Evolutionary conservation across 2,797 vertebrate species (phyloP), one percentile per base, ranked within the genome.

Genomic region (Macroramphosus scolopax): DNA sequence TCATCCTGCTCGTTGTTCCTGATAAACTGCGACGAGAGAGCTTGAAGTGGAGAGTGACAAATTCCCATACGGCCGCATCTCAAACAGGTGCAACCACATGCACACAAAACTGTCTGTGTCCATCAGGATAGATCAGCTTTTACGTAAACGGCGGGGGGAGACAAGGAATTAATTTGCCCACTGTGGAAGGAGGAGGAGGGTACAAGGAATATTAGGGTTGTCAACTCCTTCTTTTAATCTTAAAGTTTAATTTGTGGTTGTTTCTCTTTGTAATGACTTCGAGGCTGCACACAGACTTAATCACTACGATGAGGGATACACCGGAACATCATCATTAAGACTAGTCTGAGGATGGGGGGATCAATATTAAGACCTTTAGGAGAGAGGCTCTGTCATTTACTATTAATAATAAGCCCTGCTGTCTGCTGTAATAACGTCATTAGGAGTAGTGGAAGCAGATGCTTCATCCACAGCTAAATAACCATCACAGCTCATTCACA

Each of bases 321-420:
- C n/a, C n/a, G 57, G 41, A 76, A 71, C 57, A 65, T 72, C 70
- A 77, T 82, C 71, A 78, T 85, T 78, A 82, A 69, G 68, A 68
- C 63, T 18, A 40, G 68, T 78, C 55, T 76, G 52, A 68, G 60
- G 44, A 70, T 50, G 48, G 24, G 37, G 35, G 42, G 52, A 83
- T 87, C 84, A 81, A 87, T 86, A 80, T 55, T 50, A 65, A 70
- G 81, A 83, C 84, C 84, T 86, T 80, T 79, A 78, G 69, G 55
- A 76, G 61, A 68, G 51, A 72, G 9, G 14, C 44, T 37, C 30
- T 62, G 71, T 73, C 79, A 84, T 79, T 83, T 81, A 78, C 71
- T 74, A 78, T 81, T 86, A 79, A 83, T 83, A 80, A 79, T 69
- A 38, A 59, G 17, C 17, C 46, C 24, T 51, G 39, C 68, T 11